Base-by-base conservation (phyloP, 2,113 vertebrate genomes). In the Microtus pennsylvanicus region DNA sequence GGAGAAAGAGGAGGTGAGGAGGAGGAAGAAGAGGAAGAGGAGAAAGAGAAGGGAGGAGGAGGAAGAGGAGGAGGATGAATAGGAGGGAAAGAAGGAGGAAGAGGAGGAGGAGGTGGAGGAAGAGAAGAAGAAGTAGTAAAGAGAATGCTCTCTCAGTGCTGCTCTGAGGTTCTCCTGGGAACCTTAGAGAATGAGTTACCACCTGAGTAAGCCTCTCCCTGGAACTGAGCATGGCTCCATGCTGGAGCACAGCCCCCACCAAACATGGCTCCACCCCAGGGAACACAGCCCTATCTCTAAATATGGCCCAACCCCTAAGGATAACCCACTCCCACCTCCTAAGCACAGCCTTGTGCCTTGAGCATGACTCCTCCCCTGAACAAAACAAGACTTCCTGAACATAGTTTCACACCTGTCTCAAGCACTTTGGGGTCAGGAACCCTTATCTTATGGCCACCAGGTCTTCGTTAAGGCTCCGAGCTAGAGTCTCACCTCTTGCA, bases 381-480 rank as follows among this genome's bases (percentile, higher is more conserved):
- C 61, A 69, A 11, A 35, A 8, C 38, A 50, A 30, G 28, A 4
- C 14, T 85, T 14, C 1, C 38, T 21, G 82, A 67, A 28, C 61
- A 45, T 28, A 47, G 83, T 17, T 28, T 33, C 58, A 69, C 33
- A 13, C 19, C 6, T 14, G 33, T 30, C 69, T 33, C 63, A 50
- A 0, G 3, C 95, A 6, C 74, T 97, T 1, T 6, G 89, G 95
- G 96, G 45, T 89, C 91, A 95, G 69, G 72, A 93, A 89, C 2
- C 95, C 91, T 85, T 96, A 97, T 63, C 58, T 74, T 45, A 16
- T 26, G 28, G 67, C 95, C 63, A 12, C 5, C 5, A 0, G 58
- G 58, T 85, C 65, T 96, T 91, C 93, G 96, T 97, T 97, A 47
- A 81, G 24, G 26, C 58, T 85, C 72, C 96, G 94, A 97, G 97